Evolutionary conservation across 2,888 invertebrate species (phyloP), one percentile per base, ranked within the genome.

Genomic region (Pammene aurita): DNA sequence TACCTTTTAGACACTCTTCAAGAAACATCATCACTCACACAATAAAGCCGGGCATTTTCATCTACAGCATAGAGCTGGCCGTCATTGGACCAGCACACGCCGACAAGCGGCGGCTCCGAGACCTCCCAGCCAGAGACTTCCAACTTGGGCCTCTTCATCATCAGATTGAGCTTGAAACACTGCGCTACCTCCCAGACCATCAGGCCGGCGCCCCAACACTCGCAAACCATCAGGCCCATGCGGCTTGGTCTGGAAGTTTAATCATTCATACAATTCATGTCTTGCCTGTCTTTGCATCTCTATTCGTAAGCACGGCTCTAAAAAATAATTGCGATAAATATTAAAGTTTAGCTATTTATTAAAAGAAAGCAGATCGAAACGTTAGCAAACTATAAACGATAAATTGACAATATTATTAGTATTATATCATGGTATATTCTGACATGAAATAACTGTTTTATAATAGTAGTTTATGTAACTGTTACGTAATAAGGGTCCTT

Each of bases 121-220:
- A 84, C 67, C 64, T 86, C 85, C 89, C 89, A 88, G 26, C 82
- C 83, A 0, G 73, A 78, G 26, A 77, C 78, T 76, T 85, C 86
- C 50, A 78, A 78, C 71, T 84, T 86, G 34, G 76, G 75, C 13
- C 92, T 81, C 68, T 83, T 82, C 80, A 92, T 80, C 70, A 90
- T 74, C 70, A 91, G 78, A 72, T 84, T 85, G 46, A 81, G 81
- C 76, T 88, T 88, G 81, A 84, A 88, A 77, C 88, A 88, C 73
- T 87, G 91, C 50, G 89, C 89, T 44, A 92, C 88, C 73, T 93
- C 93, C 93, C 93, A 93, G 67, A 93, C 88, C 7, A 78, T 80
- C 18, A 92, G 78, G 0, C 89, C 90, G 7, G 84, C 84, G 65
- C 87, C 87, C 89, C 90, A 93, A 73, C 89, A 88, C 74, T 93